Evolutionary conservation across 2,888 invertebrate genomes (phyloP), one percentile per base, ranked within the genome.

Genomic region (Silvanus unidentatus): DNA sequence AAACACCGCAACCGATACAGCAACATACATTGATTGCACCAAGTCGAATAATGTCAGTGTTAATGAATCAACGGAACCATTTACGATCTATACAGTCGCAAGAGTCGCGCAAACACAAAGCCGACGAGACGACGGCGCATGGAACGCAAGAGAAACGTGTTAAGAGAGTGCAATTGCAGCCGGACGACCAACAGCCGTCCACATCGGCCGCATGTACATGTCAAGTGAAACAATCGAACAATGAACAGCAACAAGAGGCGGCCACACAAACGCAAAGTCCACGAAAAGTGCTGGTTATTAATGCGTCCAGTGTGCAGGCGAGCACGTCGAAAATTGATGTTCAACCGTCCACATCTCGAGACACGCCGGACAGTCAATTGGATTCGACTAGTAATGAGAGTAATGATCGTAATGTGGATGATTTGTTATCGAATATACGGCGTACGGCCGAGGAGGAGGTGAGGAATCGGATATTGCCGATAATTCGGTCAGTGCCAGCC

Each of bases 371-470:
- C 4, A 15, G 15, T n/a, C 9, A 10, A 9, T 6, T n/a, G 3
- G 37, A 10, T 4, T 15, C 15, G 4, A 11, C 6, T 22, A 30
- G 10, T 15, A 32, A 5, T 2, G 15, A 2, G 11, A 14, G 28
- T 30, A 10, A 35, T 9, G 15, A 41, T 16, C 28, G 16, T 29
- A 37, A 37, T 37, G 37, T 37, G 14, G 37, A 37, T 37, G 37
- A 37, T 36, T 34, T 62, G 40, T 38, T 62, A 15, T 51, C 52
- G 12, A 60, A 55, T 39, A 60, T 64, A 34, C 47, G 60, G 32
- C 51, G 60, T 16, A 62, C 58, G 2, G 62, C 63, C 2, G 63
- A 62, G 38, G 54, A 58, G 32, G 63, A 63, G 39, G 59, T 64
- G 15, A 47, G 62, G 36, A 60, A 54, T 40, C 47, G 62, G 36